A percentile compares a stretch with the other conserved stretches of the same genome.
phyloP scores from a whole-genome alignment of 2,113 vertebrate genomes.

The Girardinichthys multiradiatus region DNA sequence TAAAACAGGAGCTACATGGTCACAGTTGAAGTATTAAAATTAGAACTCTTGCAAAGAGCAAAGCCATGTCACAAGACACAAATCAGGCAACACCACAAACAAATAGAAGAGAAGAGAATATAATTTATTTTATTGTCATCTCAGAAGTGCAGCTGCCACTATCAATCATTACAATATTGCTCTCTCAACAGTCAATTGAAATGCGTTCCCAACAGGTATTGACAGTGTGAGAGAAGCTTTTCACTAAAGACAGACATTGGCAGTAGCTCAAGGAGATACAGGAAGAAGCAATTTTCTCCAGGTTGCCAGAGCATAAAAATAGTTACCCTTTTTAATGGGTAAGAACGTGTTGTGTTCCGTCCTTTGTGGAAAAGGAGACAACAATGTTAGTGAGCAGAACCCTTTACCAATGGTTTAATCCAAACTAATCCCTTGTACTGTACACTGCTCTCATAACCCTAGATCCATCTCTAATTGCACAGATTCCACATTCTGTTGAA shows the following conservation, averaged over 20 bases:
- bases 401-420: conserved; percentile 54
- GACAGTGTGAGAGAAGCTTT: conserved; percentile 8
- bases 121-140: no score
- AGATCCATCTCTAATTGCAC: conserved; percentile 43
- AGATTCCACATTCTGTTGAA: conserved; percentile 7
- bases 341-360: conserved; percentile 25
- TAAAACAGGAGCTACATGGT: neutral
- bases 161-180: neutral
- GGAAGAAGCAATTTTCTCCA: conserved; percentile 24
- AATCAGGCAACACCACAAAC: neutral
- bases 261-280: conserved; percentile 20
- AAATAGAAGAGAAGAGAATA: conserved; percentile 4
- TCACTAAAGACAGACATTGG: neutral
- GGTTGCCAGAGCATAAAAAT: conserved; percentile 36
- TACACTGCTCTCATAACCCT: conserved; percentile 26
- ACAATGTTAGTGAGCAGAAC: conserved; percentile 41
- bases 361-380: conserved; percentile 36
- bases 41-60: neutral
- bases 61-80: neutral
- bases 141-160: no score
- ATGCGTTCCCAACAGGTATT: conserved; percentile 8
- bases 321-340: conserved; percentile 10
- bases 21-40: neutral
- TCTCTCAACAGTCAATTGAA: conserved; percentile 18
- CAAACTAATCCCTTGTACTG: conserved; percentile 50